Base-by-base conservation (phyloP, 1,140 invertebrate species). In the Gyrodactylus salaris region DNA sequence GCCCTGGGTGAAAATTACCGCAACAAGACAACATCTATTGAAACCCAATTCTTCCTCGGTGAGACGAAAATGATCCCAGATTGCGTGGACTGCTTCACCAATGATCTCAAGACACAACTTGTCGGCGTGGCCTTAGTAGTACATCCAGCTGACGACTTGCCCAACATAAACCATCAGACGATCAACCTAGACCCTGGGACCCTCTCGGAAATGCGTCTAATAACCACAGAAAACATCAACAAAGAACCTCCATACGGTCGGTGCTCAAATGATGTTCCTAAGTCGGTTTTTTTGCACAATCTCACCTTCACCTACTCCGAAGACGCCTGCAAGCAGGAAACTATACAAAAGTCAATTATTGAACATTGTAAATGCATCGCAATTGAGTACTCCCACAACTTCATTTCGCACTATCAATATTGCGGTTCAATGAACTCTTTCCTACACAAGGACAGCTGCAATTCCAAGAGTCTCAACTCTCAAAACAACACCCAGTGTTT, bases 351-450 rank as follows among this genome's bases (percentile, higher is more conserved):
- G 25, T 26, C 23, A 20, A 73, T 73, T 2, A 68, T 73, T 1
- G 26, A 73, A 26, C 27, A 22, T 1, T 73, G 72, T 21, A 34
- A 26, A 1, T 73, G 72, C 23, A 7, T n/a, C 21, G 72, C 72
- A 2, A 73, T 73, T 69, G 72, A 73, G 26, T 73, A 73, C 26
- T 34, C 72, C 7, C 34, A 54, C 34, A 54, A 54, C n/a, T 7
- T 16, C 7, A 54, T 16, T n/a, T 16, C 34, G 7, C 7, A 54
- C n/a, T 54, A 54, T 54, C 34, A 7, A 7, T 54, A 54, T 54
- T 54, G 34, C n/a, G n/a, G 34, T 54, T 7, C 7, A 16, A 16
- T 54, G 34, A 54, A n/a, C n/a, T 54, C n/a, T 16, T 54, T 54
- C 34, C n/a, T 54, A 54, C n/a, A 7, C 34, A 54, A 54, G n/a